Evolutionary conservation across 2,888 invertebrate species (phyloP).

Genomic region (Drosophila bunnanda): DNA sequence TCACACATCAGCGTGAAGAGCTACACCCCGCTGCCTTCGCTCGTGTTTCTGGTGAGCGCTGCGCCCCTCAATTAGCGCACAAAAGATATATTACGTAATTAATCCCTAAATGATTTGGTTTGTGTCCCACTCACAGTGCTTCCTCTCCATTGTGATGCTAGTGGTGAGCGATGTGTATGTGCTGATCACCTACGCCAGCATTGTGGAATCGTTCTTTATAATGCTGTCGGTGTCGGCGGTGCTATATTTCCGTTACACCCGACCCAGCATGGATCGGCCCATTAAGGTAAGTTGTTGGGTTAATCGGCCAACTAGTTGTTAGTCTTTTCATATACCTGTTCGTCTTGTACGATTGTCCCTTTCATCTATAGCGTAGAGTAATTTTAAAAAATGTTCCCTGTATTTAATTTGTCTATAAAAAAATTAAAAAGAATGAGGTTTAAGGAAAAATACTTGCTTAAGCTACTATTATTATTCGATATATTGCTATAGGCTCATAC

Average conservation of each 20-base stretch:
- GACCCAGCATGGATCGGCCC: constrained; percentile 91
- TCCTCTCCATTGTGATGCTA: constrained; percentile 93
- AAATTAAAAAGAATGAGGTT: neutral
- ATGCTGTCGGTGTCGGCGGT: constrained; percentile 94
- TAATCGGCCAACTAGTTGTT: neutral
- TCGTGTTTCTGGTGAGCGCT: constrained; percentile 90
- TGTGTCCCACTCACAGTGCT: constrained; percentile 86
- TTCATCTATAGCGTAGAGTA: too few species aligned
- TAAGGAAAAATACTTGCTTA: neutral
- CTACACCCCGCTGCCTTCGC: constrained; percentile 92
- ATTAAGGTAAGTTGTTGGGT: constrained; percentile 89
- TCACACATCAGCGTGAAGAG: constrained; percentile 91
- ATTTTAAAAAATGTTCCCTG: too few species aligned
- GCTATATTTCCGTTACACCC: constrained; percentile 92
- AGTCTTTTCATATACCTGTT: neutral
- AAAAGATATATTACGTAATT: constrained; percentile 56
- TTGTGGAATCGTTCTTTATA: constrained; percentile 96
- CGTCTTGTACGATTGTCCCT: neutral
- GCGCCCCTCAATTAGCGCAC: constrained; percentile 44
- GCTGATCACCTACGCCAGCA: constrained; percentile 95
- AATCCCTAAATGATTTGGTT: constrained; percentile 35
- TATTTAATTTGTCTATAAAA: neutral
- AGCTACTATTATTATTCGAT: neutral
- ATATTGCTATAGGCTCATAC: neutral
- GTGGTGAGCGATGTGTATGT: constrained; percentile 93